Base-by-base conservation (phyloP, 2,797 vertebrate species). In the Hephaestus fuliginosus region DNA sequence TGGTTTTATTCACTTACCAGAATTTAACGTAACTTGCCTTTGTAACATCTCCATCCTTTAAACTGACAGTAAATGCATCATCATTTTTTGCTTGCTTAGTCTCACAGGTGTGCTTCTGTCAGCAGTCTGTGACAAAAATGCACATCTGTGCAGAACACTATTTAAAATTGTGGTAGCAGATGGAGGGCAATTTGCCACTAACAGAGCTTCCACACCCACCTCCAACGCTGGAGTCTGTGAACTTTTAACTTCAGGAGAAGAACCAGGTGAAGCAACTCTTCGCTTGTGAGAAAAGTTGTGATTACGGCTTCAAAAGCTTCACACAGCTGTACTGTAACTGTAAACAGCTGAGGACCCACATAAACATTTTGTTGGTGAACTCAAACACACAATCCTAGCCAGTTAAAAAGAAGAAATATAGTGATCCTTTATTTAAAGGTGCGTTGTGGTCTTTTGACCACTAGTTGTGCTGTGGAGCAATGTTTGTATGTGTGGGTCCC, bases 41-140 rank as follows among this genome's bases (percentile, higher is more conserved):
- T 22, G 53, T 43, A 56, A 28, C 51, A 33, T 79, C 48, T 53
- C 53, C 49, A 76, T 84, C 44, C 55, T 52, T 79, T 66, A 78
- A 49, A 69, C 66, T 70, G 81, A 64, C 85, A 78, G 58, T 65
- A 61, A 75, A 74, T 55, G 70, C 60, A 76, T 57, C 62, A 70
- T 74, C 53, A 58, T 62, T 72, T 52, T 64, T 44, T 52, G 46
- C 41, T 67, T 74, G 69, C 74, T 82, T 58, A 44, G 63, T 72
- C 75, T 75, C 63, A 44, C 49, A 60, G 70, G 46, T 76, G 76
- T 80, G 63, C 76, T 41, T 67, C 69, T 70, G 65, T 74, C 51
- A 61, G 25, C 49, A 53, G 15, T 74, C 65, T 79, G 62, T 76
- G 78, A 71, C 56, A 84, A 75, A 82, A 82, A 73, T n/a, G 63